A percentile compares a stretch with the other conserved stretches of the same genome.
phyloP scores from a whole-genome alignment of 2,888 invertebrate genomes.

The Drosophila percnosoma region DNA sequence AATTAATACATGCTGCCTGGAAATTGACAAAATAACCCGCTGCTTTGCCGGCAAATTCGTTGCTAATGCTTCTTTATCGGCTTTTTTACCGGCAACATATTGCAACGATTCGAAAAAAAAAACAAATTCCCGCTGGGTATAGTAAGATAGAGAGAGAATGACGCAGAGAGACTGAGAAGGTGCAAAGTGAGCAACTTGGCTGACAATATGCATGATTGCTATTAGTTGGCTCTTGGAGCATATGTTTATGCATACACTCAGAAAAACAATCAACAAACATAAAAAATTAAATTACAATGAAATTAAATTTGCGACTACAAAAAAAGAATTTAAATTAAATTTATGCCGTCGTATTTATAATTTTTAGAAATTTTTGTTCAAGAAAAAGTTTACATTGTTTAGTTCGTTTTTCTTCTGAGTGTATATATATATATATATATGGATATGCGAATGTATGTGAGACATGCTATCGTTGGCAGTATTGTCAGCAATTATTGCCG shows the following conservation, averaged over 20 bases:
- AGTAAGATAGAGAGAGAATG: constrained; percentile 3
- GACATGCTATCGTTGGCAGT: constrained; percentile 17
- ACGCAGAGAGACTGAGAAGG: neutral
- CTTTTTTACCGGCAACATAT: neutral
- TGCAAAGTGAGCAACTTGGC: constrained; percentile 16
- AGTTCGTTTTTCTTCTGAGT: neutral
- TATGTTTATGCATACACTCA: neutral
- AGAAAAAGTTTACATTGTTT: neutral
- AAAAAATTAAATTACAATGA: neutral
- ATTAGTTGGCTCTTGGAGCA: constrained; percentile 16
- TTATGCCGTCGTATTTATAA: neutral
- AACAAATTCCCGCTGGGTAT: neutral
- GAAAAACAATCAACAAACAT: neutral
- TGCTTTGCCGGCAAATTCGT: neutral
- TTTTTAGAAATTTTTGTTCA: neutral
- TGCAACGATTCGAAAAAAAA: neutral
- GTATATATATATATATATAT: neutral
- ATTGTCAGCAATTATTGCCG: constrained; percentile 28
- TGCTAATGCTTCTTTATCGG: neutral
- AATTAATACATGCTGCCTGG: neutral
- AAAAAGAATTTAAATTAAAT: neutral
- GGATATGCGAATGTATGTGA: constrained; percentile 4
- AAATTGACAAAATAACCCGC: neutral
- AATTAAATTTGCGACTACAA: neutral
- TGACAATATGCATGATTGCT: constrained; percentile 37